A percentile compares a stretch with the other conserved stretches of the same genome.
phyloP scores from a whole-genome alignment of 2,113 vertebrate species.

The Ochotona curzoniae region DNA sequence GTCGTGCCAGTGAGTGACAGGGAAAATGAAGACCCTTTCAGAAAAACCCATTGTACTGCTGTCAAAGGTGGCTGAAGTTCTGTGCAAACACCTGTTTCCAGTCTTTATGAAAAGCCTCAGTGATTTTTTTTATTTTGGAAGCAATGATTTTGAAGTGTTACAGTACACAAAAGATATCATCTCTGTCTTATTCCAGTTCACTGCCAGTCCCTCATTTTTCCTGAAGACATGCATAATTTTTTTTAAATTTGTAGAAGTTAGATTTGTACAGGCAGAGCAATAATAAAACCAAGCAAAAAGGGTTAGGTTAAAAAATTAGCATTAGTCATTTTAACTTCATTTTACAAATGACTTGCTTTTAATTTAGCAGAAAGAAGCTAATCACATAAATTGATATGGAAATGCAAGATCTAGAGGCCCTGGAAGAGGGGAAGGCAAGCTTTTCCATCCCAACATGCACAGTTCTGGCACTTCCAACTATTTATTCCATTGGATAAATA shows the following conservation, averaged over 20 bases:
- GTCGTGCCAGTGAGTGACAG: constrained; percentile 64
- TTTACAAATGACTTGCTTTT: constrained; percentile 51
- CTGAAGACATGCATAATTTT: constrained; percentile 43
- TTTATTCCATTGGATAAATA: neutral
- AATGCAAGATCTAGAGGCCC: neutral
- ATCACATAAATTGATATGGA: constrained; percentile 10
- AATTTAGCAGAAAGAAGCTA: neutral
- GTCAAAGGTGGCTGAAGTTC: constrained; percentile 73
- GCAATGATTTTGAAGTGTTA: constrained; percentile 63
- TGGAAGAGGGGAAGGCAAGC: neutral
- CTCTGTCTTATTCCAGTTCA: constrained; percentile 46
- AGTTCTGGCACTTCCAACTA: neutral
- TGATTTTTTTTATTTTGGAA: constrained; percentile 42
- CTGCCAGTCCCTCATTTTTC: constrained; percentile 15
- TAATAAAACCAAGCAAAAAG: neutral
- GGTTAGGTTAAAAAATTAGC: neutral
- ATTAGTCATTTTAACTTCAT: constrained; percentile 56
- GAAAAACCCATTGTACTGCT: constrained; percentile 71
- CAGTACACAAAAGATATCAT: constrained; percentile 65
- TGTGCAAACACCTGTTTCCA: constrained; percentile 77
- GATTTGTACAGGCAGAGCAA: neutral
- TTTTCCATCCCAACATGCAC: neutral
- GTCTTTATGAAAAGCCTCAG: constrained; percentile 75
- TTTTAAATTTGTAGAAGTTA: constrained; percentile 15
- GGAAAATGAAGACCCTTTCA: constrained; percentile 70